Conservation (phyloP, 2,797 vertebrate species). For the Hyperoplus immaculatus region DNA sequence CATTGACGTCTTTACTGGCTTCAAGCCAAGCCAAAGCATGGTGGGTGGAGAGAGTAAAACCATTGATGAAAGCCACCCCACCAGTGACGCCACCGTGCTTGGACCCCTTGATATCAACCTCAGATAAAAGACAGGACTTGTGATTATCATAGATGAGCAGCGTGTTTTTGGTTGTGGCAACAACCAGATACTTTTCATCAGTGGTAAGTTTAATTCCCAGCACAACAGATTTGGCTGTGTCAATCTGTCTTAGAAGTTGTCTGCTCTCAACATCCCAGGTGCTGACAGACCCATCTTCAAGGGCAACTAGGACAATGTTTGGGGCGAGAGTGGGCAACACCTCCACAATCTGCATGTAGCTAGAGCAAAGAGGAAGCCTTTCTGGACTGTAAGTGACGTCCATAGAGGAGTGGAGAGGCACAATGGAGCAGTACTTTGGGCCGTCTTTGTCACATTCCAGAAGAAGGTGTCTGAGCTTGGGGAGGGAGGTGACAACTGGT, state of each 20-base stretch:
- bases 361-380: constrained; percentile 94
- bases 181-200: constrained; percentile 97
- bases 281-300: constrained; percentile 98
- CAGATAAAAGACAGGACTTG: constrained; percentile 97
- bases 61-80: constrained; percentile 93
- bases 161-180: constrained; percentile 98
- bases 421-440: constrained; percentile 98
- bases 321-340: constrained; percentile 95
- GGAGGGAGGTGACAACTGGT: constrained; percentile 96
- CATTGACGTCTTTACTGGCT: constrained; percentile 97
- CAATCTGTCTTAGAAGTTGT: constrained; percentile 95
- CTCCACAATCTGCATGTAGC: constrained; percentile 97
- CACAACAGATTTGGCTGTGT: constrained; percentile 95
- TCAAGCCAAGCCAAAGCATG: constrained; percentile 98
- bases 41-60: constrained; percentile 95
- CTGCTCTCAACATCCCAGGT: constrained; percentile 98
- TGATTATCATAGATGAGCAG: constrained; percentile 97
- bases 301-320: constrained; percentile 93
- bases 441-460: constrained; percentile 99
- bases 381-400: constrained; percentile 98
- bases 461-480: constrained; percentile 96
- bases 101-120: constrained; percentile 98
- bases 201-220: constrained; percentile 94
- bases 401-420: constrained; percentile 98
- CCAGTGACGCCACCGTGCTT: constrained; percentile 93